Conservation (phyloP, 2,888 invertebrate species). For the Apamea epomidion region DNA sequence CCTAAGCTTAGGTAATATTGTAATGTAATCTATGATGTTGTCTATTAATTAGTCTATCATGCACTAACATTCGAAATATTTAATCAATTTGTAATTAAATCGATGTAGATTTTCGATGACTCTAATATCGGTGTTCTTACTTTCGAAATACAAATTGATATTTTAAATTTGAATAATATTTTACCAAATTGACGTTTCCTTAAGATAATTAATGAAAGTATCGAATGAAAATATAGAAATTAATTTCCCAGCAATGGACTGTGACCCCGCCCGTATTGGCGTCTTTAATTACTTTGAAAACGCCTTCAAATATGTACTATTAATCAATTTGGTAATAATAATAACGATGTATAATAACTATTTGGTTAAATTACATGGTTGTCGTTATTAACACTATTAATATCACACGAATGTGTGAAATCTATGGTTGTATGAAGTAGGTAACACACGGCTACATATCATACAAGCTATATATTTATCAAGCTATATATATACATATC, state of each 20-base stretch:
- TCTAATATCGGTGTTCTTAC: neutral
- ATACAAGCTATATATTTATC: too few relatives aligned
- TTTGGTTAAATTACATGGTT: neutral
- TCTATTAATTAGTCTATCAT: neutral
- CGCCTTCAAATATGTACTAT: neutral
- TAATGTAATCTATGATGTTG: neutral
- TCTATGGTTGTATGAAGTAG: neutral
- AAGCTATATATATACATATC: too few relatives aligned
- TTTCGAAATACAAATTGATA: constrained; percentile 5
- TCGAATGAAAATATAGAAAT: neutral
- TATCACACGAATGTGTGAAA: neutral
- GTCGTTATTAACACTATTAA: constrained; percentile 12
- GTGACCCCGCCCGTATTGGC: neutral
- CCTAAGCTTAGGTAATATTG: neutral
- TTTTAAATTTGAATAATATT: neutral
- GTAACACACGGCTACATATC: neutral
- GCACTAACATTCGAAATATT: neutral
- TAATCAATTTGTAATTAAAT: neutral
- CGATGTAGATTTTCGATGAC: neutral
- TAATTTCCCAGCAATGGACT: neutral
- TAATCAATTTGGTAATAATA: constrained; percentile 6
- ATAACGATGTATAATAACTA: constrained; percentile 5
- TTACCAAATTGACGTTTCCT: neutral
- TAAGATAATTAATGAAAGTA: neutral
- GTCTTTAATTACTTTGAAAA: constrained; percentile 8